phyloP scores from a whole-genome alignment of 1,140 invertebrate species.

The Sipha flava region DNA sequence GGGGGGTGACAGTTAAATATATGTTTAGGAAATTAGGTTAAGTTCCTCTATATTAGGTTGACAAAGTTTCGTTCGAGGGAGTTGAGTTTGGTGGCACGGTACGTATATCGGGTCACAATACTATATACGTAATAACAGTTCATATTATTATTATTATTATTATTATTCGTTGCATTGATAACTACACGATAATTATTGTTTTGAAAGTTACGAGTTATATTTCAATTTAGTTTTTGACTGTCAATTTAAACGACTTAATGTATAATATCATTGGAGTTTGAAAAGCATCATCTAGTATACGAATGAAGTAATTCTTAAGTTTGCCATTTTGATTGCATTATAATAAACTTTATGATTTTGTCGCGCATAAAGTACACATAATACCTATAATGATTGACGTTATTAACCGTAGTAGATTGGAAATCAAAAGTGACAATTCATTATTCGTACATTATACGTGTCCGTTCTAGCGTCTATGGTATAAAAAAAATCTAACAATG shows the following conservation, averaged over 20 bases:
- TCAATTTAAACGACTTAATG: conserved; percentile 15
- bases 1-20: conserved; percentile 23
- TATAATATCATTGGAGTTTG: neutral
- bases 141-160: neutral
- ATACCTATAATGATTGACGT: neutral
- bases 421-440: too few species aligned
- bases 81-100: neutral
- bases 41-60: neutral
- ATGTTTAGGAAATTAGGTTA: conserved; percentile 30
- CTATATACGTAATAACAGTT: neutral
- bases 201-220: neutral
- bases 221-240: conserved; percentile 3
- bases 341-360: neutral
- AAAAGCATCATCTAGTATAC: neutral
- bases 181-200: conserved; percentile 17
- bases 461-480: too few species aligned
- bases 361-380: neutral
- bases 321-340: neutral
- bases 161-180: neutral
- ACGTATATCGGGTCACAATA: neutral
- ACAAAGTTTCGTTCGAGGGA: neutral
- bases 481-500: too few species aligned
- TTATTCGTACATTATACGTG: too few species aligned
- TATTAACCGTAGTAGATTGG: too few species aligned
- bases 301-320: neutral